phyloP scores from a whole-genome alignment of 2,113 vertebrate genomes.

The Grammomys surdaster region DNA sequence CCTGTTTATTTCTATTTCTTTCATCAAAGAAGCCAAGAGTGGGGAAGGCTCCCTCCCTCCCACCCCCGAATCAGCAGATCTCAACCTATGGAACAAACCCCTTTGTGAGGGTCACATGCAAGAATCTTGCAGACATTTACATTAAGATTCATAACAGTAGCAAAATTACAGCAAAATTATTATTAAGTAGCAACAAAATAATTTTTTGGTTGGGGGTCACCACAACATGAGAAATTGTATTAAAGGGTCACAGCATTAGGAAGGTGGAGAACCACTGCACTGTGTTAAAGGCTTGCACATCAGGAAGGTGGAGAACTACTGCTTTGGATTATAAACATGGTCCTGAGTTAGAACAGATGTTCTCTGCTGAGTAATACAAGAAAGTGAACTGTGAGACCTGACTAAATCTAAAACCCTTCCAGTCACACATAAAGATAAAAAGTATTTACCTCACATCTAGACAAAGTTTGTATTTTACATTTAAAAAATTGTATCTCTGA shows the following conservation, averaged over 20 bases:
- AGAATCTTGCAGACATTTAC: too few species aligned
- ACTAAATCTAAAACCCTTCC: background rate
- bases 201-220: too few species aligned
- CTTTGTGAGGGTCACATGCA: too few species aligned
- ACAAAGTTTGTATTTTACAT: conserved; percentile 35
- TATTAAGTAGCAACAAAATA: too few species aligned
- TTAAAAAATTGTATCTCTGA: conserved; percentile 5
- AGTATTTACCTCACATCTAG: conserved; percentile 26
- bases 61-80: too few species aligned
- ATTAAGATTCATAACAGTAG: too few species aligned
- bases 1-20: conserved; percentile 71
- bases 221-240: too few species aligned
- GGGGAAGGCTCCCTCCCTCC: conserved; percentile 20
- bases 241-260: too few species aligned
- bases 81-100: too few species aligned
- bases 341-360: conserved; percentile 57
- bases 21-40: conserved; percentile 65
- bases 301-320: background rate
- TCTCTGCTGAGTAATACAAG: conserved; percentile 68
- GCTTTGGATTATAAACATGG: conserved; percentile 69
- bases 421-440: background rate
- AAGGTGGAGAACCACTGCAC: too few species aligned
- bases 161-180: too few species aligned
- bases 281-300: too few species aligned
- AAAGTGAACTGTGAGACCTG: background rate